phyloP scores from a whole-genome alignment of 2,888 invertebrate species.

The Lasioglossum leucozonium region DNA sequence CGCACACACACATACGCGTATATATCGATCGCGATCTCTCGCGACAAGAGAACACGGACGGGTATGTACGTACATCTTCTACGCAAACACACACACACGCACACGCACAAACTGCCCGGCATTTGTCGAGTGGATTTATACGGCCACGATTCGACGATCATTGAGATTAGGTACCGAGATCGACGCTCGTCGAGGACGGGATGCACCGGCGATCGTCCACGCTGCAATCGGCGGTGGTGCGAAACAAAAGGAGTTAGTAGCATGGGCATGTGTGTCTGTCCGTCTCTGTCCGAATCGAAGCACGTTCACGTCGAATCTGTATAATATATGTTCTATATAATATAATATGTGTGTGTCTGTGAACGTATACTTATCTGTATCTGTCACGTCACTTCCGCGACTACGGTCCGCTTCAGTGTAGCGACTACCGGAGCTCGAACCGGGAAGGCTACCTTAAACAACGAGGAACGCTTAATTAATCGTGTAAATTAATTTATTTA shows the following conservation, averaged over 20 bases:
- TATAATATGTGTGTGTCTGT: conserved; percentile 22
- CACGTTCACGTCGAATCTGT: conserved; percentile 55
- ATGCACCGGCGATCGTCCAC: conserved; percentile 68
- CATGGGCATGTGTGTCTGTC: conserved; percentile 80
- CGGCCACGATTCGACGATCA: conserved; percentile 64
- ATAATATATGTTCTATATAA: conserved; percentile 29
- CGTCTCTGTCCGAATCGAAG: conserved; percentile 69
- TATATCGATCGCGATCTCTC: neutral
- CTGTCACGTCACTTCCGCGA: neutral
- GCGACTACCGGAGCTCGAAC: neutral
- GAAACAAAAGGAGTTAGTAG: conserved; percentile 74
- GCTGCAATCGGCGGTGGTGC: conserved; percentile 65
- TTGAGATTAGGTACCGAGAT: conserved; percentile 70
- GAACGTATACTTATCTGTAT: conserved; percentile 19
- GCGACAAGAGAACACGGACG: neutral
- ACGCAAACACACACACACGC: conserved; percentile 42
- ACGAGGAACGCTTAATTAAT: too few relatives aligned
- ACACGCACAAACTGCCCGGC: conserved; percentile 44
- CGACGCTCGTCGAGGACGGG: conserved; percentile 67
- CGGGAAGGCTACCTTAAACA: neutral
- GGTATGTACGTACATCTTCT: conserved; percentile 15
- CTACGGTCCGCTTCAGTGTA: neutral
- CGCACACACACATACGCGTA: neutral
- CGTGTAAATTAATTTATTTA: too few relatives aligned
- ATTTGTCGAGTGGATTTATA: conserved; percentile 55